Conservation (phyloP, 2,888 invertebrate species). For the Harpalus rufipes region DNA sequence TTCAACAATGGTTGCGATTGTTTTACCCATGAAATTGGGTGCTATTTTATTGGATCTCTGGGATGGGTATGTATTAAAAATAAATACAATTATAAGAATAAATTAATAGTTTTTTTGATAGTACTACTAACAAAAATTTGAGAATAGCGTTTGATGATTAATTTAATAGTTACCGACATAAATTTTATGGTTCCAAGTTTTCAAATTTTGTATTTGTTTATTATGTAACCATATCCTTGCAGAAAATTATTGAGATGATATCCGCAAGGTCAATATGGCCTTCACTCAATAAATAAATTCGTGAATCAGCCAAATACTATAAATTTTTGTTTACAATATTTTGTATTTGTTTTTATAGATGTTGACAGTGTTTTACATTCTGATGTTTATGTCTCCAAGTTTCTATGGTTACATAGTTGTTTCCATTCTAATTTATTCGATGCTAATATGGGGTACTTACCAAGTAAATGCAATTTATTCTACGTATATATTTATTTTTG, state of each 20-base stretch:
- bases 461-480: constrained; percentile 10
- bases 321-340: not conserved
- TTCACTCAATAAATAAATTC: not conserved
- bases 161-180: no score
- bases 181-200: no score
- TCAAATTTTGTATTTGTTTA: no score
- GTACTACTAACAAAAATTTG: not conserved
- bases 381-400: constrained; percentile 12
- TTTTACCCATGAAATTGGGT: constrained; percentile 14
- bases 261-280: no score
- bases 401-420: constrained; percentile 23
- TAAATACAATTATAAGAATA: not conserved
- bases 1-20: constrained; percentile 10
- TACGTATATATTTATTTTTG: not conserved
- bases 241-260: no score
- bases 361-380: constrained; percentile 12
- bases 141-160: not conserved
- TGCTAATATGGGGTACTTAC: constrained; percentile 43
- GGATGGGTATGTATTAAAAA: constrained; percentile 35
- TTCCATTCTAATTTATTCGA: constrained; percentile 24
- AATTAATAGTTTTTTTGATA: not conserved
- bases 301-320: not conserved
- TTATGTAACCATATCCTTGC: no score
- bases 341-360: constrained; percentile 54
- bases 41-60: constrained; percentile 28